Percentiles rank a stretch among this genome's conserved stretches.
phyloP scores from a whole-genome alignment of 2,113 vertebrate genomes.

The Ceyx margarethae region DNA sequence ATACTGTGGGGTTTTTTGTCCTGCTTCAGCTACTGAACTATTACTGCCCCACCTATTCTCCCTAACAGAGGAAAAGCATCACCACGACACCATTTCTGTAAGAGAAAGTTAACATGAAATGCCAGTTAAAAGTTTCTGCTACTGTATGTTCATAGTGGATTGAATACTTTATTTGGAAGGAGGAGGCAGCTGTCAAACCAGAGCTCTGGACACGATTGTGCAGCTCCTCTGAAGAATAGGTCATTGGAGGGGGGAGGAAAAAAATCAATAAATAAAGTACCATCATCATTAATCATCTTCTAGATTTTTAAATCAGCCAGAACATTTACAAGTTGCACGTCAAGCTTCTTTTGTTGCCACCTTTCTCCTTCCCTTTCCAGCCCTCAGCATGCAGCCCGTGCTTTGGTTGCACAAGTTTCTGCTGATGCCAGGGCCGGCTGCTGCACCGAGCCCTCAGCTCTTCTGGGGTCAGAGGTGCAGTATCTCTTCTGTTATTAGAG shows the following conservation, averaged over 20 bases:
- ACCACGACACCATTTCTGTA: neutral
- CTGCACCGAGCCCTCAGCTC: neutral
- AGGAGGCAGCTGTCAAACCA: neutral
- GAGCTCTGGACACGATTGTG: neutral
- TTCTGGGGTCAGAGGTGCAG: constrained; percentile 40
- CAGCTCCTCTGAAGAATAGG: neutral
- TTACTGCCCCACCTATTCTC: neutral
- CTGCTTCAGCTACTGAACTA: neutral
- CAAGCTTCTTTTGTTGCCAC: neutral
- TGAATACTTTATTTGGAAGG: neutral
- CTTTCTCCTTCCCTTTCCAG: neutral
- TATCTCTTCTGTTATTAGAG: constrained; percentile 57
- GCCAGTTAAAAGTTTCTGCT: constrained; percentile 35
- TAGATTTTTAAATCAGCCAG: neutral
- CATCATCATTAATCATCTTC: neutral
- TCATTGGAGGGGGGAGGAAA: fast-evolving
- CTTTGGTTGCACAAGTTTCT: constrained; percentile 7
- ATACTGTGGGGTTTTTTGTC: neutral
- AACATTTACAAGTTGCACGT: neutral
- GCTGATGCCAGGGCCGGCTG: neutral
- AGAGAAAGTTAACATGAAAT: neutral
- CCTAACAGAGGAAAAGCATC: neutral
- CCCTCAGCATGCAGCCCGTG: neutral
- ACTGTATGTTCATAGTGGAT: neutral
- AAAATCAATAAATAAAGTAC: neutral